Base-by-base conservation (phyloP, 2,113 vertebrate species). In the Neodon shergylaensis region DNA sequence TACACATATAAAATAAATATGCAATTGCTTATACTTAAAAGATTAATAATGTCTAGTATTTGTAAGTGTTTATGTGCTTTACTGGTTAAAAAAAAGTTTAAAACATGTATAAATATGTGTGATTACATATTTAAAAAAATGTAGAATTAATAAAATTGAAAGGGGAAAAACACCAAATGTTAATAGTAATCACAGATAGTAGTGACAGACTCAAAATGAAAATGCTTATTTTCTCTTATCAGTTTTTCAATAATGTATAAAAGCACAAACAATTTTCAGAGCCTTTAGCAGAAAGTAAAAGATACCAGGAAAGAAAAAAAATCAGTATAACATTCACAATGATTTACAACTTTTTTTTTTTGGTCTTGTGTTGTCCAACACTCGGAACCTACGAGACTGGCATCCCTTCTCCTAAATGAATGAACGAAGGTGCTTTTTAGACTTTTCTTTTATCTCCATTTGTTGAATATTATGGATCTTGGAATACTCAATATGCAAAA, bases 21-120 rank as follows among this genome's bases (percentile, higher is more conserved):
- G 81, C 54, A 88, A 90, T 63, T 90, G 49, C 0, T 68, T 86
- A 70, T 21, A 94, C 70, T 88, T 36, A 92, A 88, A 78, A 88
- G 42, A 95, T 42, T 83, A 94, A 74, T 81, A 61, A 24, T 84
- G 83, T 0, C 1, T 17, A 92, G 21, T 52, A 89, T 77, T 74
- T 90, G 0, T 73, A 92, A 92, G 14, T 72, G n/a, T 11, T 65
- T 76, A 12, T 73, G 24, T 86, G 42, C 83, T 77, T 33, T 88
- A 74, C 22, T 86, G 10, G 70, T 83, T 89, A 58, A 95, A 52
- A 52, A 13, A 95, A 52, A 95, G 5, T 12, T 52, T 88, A 95
- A 95, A 91, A 36, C 1, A 22, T 85, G 1, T 26, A 26, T 91
- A 82, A 79, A 74, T 52, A 79, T 24, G 8, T 90, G 44, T 58